A percentile compares a stretch with the other conserved stretches of the same genome.
phyloP scores from a whole-genome alignment of 2,113 vertebrate genomes.

The Silurus meridionalis region DNA sequence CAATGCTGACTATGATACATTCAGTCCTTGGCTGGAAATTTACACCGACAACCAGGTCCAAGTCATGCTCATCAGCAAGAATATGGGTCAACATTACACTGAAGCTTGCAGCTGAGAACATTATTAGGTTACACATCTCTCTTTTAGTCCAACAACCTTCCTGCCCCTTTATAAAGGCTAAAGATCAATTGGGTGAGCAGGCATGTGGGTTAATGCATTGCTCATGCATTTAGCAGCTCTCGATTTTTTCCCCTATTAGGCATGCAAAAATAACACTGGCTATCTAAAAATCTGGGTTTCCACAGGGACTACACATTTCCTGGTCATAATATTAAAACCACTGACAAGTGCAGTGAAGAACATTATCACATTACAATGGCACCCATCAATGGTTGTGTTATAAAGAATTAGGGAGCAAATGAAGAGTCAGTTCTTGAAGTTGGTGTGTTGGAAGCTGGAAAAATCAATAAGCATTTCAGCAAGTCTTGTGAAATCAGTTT shows the following conservation, averaged over 20 bases:
- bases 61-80: constrained; percentile 15
- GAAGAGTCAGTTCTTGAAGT: too few species aligned
- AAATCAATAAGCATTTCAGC: too few species aligned
- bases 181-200: neutral
- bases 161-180: neutral
- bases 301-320: neutral
- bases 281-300: neutral
- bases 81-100: constrained; percentile 39
- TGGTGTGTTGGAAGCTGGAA: too few species aligned
- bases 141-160: neutral
- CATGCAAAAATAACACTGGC: neutral
- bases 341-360: too few species aligned
- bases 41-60: neutral
- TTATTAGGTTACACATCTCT: constrained; percentile 12
- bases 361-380: too few species aligned
- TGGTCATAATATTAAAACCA: too few species aligned
- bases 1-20: constrained; percentile 7
- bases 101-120: neutral
- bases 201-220: constrained; percentile 25
- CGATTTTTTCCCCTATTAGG: neutral
- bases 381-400: too few species aligned
- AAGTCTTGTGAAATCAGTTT: too few species aligned
- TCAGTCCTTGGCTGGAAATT: neutral
- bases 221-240: neutral
- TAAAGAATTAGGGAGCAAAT: too few species aligned